Percentiles rank a stretch among this genome's conserved stretches.
Evolutionary conservation across 92 coral and sea anemone species (phyloP).

Genomic region (Muricea muricata): DNA sequence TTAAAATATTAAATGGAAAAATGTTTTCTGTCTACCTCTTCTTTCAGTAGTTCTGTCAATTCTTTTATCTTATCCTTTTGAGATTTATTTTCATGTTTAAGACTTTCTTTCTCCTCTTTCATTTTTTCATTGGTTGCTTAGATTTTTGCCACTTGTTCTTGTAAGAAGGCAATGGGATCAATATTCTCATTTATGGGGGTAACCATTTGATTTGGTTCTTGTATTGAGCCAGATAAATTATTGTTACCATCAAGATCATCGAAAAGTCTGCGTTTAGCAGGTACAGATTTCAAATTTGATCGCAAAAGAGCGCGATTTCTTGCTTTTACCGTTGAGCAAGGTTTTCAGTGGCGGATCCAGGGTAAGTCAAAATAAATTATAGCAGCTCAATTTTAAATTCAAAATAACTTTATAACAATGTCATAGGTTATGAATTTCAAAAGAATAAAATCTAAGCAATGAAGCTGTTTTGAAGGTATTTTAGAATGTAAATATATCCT

Average conservation of each 20-base stretch:
- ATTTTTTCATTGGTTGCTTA: constrained; percentile 17
- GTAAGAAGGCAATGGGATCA: constrained; percentile 3
- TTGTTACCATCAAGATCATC: constrained; percentile 10
- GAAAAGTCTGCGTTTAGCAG: constrained; percentile 43
- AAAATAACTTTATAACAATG: no score
- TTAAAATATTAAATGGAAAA: constrained; percentile 58
- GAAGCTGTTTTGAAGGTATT: no score
- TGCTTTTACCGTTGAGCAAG: constrained; percentile 24
- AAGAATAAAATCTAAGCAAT: no score
- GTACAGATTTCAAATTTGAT: neutral
- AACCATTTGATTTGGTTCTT: neutral
- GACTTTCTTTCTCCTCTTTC: constrained; percentile 31
- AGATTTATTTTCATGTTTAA: constrained; percentile 52
- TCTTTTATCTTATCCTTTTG: constrained; percentile 59
- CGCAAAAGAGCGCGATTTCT: constrained; percentile 28
- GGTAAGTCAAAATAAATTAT: no score
- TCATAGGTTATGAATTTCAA: no score
- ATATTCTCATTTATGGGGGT: neutral
- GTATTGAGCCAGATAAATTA: neutral
- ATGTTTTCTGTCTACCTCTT: constrained; percentile 20
- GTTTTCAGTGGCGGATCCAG: no score
- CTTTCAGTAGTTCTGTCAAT: constrained; percentile 56
- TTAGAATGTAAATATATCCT: no score
- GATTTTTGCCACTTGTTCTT: constrained; percentile 35
- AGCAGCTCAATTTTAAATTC: no score